phyloP scores from a whole-genome alignment of 2,888 invertebrate species.

The Magallana nippona region DNA sequence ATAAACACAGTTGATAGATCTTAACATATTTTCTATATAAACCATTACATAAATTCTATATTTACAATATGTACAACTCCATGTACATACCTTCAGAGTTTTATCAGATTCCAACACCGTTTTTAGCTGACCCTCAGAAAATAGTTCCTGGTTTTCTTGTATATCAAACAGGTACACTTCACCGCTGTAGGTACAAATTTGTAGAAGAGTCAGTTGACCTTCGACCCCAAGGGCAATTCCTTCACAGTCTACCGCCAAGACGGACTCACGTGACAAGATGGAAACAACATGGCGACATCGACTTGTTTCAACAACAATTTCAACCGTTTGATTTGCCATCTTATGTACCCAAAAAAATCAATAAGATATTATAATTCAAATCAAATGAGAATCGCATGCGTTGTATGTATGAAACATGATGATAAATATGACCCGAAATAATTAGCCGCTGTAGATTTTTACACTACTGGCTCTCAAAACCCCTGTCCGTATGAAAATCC shows the following conservation, averaged over 20 bases:
- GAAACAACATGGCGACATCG: slow-evolving; percentile 14
- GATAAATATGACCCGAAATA: too few species aligned
- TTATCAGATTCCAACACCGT: slow-evolving; percentile 36
- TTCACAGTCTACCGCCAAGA: slow-evolving; percentile 51
- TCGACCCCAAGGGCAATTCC: slow-evolving; percentile 51
- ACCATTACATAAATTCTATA: not conserved
- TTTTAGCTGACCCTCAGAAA: slow-evolving; percentile 40
- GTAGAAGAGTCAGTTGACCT: slow-evolving; percentile 54
- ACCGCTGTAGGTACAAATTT: slow-evolving; percentile 46
- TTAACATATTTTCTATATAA: not conserved
- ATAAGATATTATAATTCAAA: too few species aligned
- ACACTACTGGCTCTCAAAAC: too few species aligned
- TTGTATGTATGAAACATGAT: too few species aligned
- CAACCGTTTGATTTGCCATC: not conserved
- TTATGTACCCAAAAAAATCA: not conserved
- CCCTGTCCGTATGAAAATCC: too few species aligned
- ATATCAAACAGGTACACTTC: slow-evolving; percentile 53
- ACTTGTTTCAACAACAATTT: slow-evolving; percentile 19
- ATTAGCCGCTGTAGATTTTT: too few species aligned
- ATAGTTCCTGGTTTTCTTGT: slow-evolving; percentile 39
- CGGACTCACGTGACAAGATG: not conserved
- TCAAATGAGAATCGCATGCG: too few species aligned
- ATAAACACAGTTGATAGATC: too few species aligned
- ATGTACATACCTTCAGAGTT: slow-evolving; percentile 49
- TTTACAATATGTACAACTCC: not conserved